Evolutionary conservation across 2,797 vertebrate genomes (phyloP), one percentile per base, ranked within the genome.

Genomic region (Cyclura pinguis): DNA sequence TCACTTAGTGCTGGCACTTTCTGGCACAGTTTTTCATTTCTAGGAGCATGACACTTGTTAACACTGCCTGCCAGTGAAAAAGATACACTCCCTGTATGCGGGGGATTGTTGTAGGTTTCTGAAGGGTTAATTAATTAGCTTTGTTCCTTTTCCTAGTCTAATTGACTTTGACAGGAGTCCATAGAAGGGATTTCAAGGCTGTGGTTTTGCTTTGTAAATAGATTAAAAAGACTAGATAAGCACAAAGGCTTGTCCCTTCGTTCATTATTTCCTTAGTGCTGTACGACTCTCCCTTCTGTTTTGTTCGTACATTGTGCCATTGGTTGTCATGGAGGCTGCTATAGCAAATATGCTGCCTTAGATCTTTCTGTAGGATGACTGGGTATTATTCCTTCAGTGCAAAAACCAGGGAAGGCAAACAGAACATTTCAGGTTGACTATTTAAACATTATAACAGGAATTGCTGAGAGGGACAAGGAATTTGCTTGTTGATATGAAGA

Each of bases 261-360:
- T 87, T 84, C 77, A 42, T 89, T 77, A 87, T 91, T 84, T 87
- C 35, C 91, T 69, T 35, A 32, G 57, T 38, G 64, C 29, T 64
- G 29, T 88, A 55, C n/a, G 35, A 82, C 16, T 86, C 84, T 50
- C 27, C 81, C n/a, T n/a, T 74, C 24, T n/a, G 55, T 86, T 76
- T 92, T 69, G 47, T 82, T 91, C 90, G 52, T 82, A 82, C 67
- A 64, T 77, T 84, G 55, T 86, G 87, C 90, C 64, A 57, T 73
- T 90, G 84, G 87, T 89, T 91, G 84, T 91, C 84, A 86, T 91
- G 86, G 77, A 89, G 81, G 47, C 24, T 74, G 89, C 85, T 64
- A n/a, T 84, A 87, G 24, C 90, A 93, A 89, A 74, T 74, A 91
- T 42, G 1, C 78, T 87, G 52, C 55, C 88, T 90, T 92, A 91